These are phyloP conservation scores for Mus spicilegus DNA, from an alignment of 2,113 vertebrate species.

Conservation along the genomic window DNA sequence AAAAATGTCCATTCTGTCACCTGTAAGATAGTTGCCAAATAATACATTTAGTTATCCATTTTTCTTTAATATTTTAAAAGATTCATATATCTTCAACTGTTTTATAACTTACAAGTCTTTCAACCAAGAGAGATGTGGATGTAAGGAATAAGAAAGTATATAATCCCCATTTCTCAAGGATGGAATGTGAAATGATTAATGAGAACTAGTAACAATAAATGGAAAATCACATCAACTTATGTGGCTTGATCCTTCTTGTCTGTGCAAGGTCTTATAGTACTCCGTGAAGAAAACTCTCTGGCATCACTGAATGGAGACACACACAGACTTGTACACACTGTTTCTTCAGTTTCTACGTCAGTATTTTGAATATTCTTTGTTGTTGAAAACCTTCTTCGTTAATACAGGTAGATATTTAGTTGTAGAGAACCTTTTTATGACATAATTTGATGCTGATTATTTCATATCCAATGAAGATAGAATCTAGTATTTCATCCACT, in stretches of 20 bases:
- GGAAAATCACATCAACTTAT: background rate
- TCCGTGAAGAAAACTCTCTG: background rate
- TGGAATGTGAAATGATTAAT: background rate
- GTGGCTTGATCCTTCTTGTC: background rate
- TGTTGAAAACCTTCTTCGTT: background rate
- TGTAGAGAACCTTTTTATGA: background rate
- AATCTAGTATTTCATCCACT: slow-evolving; percentile 12
- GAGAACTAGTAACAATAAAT: slow-evolving; percentile 29
- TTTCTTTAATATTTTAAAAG: slow-evolving; percentile 46
- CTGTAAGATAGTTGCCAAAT: background rate
- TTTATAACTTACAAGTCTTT: slow-evolving; percentile 26
- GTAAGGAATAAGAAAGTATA: background rate
- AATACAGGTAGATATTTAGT: slow-evolving; percentile 1
- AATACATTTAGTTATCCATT: slow-evolving; percentile 28
- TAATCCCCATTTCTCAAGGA: slow-evolving; percentile 28
- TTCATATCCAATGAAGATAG: slow-evolving; percentile 1
- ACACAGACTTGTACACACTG: background rate
- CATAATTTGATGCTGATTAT: background rate
- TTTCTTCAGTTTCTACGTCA: background rate
- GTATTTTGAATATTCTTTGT: background rate
- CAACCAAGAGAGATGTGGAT: background rate
- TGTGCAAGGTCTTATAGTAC: background rate
- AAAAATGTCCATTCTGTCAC: slow-evolving; percentile 36
- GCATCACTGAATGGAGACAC: background rate
- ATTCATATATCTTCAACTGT: background rate